phyloP scores from a whole-genome alignment of 2,797 vertebrate genomes.

The Lacerta viridis region DNA sequence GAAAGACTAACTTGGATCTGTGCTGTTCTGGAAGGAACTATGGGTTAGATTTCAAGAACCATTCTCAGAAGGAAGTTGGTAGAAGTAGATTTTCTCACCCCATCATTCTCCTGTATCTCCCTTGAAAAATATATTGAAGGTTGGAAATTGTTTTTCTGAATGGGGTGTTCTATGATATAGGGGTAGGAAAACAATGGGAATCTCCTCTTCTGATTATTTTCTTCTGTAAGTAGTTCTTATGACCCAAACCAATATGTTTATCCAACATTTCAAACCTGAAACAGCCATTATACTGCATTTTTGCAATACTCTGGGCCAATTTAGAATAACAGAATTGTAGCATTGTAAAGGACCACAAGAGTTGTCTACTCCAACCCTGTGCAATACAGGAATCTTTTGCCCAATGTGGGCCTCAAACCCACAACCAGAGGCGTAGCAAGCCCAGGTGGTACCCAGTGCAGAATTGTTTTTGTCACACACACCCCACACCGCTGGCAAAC shows the following conservation, averaged over 20 bases:
- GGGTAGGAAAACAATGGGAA: background rate
- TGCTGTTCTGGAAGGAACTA: slow-evolving; percentile 44
- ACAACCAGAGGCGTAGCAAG: too few species aligned
- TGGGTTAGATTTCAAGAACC: too few species aligned
- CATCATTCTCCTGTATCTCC: background rate
- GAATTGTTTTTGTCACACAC: too few species aligned
- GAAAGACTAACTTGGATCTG: background rate
- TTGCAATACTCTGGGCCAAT: background rate
- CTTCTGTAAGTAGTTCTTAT: background rate
- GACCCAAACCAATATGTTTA: slow-evolving; percentile 24
- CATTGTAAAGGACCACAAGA: too few species aligned
- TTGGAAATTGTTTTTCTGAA: background rate
- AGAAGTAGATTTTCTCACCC: background rate
- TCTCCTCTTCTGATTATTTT: background rate
- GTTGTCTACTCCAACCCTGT: too few species aligned
- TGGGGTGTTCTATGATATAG: background rate
- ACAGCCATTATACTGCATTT: slow-evolving; percentile 40
- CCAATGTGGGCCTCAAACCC: too few species aligned
- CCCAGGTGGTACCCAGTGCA: too few species aligned
- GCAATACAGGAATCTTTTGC: too few species aligned
- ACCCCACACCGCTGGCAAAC: too few species aligned
- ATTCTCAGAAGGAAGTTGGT: background rate
- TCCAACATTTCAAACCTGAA: slow-evolving; percentile 37
- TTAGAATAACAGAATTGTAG: too few species aligned
- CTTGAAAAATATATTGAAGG: background rate